phyloP scores from a whole-genome alignment of 2,797 vertebrate species.

The Muscicapa striata region DNA sequence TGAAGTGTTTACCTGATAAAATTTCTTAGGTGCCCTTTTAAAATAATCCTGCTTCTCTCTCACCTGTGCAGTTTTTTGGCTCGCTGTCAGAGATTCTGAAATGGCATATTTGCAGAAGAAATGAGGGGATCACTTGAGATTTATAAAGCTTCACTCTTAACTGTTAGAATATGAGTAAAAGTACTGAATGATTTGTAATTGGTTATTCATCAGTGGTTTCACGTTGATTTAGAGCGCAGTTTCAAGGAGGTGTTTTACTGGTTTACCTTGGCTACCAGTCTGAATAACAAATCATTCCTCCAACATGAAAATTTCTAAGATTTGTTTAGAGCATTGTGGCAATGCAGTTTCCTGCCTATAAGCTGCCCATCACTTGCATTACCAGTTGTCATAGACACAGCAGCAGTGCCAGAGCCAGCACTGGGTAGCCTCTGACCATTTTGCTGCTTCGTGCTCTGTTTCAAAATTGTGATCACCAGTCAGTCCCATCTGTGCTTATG shows the following conservation, averaged over 20 bases:
- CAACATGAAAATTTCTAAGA: constrained; percentile 12
- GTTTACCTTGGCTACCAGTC: background rate
- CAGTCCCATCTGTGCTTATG: background rate
- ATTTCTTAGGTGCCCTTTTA: background rate
- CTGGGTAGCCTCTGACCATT: background rate
- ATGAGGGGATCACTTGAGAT: background rate
- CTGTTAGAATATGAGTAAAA: background rate
- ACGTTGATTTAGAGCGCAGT: background rate
- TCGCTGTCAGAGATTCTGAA: constrained; percentile 23
- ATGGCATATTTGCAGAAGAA: constrained; percentile 17
- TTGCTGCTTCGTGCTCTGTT: background rate
- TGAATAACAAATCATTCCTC: constrained; percentile 34
- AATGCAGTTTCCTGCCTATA: background rate
- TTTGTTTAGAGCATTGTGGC: background rate
- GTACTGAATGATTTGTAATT: constrained; percentile 16
- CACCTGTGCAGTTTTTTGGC: background rate
- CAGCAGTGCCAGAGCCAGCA: background rate
- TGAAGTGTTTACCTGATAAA: constrained; percentile 2
- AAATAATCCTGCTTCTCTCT: background rate
- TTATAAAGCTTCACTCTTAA: background rate
- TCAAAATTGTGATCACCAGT: background rate
- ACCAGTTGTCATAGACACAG: background rate
- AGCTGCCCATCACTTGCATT: background rate
- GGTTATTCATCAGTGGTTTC: constrained; percentile 34
- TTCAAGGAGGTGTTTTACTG: constrained; percentile 1